Evolutionary conservation across 2,888 invertebrate species (phyloP), one percentile per base, ranked within the genome.

Genomic region (Bursaphelenchus okinawaensis): DNA sequence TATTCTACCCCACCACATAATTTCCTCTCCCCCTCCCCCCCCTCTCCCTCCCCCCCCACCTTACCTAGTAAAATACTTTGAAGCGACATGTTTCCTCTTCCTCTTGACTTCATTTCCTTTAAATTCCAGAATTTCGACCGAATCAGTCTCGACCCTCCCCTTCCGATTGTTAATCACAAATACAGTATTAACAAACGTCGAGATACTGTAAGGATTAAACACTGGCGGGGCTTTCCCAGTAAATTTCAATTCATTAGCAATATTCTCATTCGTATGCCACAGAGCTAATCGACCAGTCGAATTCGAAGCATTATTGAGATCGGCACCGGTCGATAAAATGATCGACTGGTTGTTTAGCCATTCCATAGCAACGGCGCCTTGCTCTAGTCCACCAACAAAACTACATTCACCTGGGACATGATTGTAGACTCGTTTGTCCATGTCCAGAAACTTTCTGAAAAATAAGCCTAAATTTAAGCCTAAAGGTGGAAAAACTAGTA

Each of bases 371-470:
- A 52, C 55, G 22, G 62, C 55, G 4, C 68, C 68, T 22, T 19
- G 12, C 22, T 56, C 60, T 26, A 66, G 23, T 12, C 51, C 50
- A 24, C 54, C 67, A 55, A 70, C 55, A 16, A 57, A 61, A 22
- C 63, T 60, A 54, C 72, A 72, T 50, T 70, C 65, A 22, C 72
- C 72, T 16, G 72, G 70, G 19, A 70, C 70, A 20, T 74, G 72
- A 55, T 74, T 72, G 63, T 72, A 72, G 4, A 73, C 69, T 7
- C 72, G 67, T 61, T 74, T 72, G 57, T 72, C 71, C 26, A 72
- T 59, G 52, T 74, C 72, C 22, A 72, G 52, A 51, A 54, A 72
- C 19, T 22, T 22, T 27, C 66, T 66, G 23, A 40, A 66, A 56
- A 22, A 8, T 8, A 56, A 9, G 8, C 7, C 28, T n/a, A 28